Evolutionary conservation across 2,797 vertebrate genomes (phyloP).

Genomic region (Malacoraja senta): DNA sequence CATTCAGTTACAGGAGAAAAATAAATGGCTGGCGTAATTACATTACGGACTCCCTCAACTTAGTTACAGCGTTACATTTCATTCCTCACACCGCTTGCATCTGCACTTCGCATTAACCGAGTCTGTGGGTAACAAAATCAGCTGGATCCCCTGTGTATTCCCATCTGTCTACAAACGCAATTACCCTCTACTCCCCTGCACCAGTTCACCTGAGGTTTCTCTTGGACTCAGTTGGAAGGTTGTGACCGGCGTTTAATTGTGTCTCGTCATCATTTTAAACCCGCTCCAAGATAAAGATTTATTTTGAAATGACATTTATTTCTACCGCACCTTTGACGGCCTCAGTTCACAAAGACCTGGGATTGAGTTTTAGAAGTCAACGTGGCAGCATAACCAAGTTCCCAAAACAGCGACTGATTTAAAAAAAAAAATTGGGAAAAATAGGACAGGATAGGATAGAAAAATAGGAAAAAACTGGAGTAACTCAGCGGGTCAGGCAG

Average conservation of each 20-base stretch:
- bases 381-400: background rate
- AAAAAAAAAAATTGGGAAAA: no score
- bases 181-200: background rate
- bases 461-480: no score
- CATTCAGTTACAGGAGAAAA: background rate
- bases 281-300: background rate
- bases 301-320: background rate
- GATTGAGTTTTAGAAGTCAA: background rate
- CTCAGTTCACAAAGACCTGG: background rate
- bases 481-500: no score
- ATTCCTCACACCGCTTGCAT: background rate
- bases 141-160: background rate
- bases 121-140: background rate
- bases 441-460: no score
- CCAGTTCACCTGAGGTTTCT: background rate
- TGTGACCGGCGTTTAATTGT: no score
- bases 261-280: background rate
- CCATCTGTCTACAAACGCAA: background rate
- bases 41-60: background rate
- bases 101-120: background rate
- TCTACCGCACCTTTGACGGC: background rate
- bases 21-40: background rate
- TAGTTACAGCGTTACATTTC: background rate
- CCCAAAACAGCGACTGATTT: background rate
- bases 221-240: background rate